phyloP scores from a whole-genome alignment of 2,888 invertebrate genomes.

The Corbicula japonica region DNA sequence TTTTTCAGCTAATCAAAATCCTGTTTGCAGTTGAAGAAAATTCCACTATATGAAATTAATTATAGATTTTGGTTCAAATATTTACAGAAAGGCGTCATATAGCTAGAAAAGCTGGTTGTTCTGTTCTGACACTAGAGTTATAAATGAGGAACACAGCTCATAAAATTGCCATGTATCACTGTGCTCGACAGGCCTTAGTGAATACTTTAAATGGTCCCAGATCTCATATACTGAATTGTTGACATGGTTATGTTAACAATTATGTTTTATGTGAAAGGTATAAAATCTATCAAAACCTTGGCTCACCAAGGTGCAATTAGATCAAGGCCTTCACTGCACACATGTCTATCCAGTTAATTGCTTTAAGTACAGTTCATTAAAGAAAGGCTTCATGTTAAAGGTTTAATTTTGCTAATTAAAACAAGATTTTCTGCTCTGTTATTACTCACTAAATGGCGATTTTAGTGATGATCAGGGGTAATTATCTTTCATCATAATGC shows the following conservation, averaged over 20 bases:
- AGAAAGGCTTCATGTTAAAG: too few species aligned
- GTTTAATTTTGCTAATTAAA: constrained; percentile 7
- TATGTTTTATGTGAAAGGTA: too few species aligned
- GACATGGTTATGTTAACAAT: too few species aligned
- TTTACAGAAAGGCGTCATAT: constrained; percentile 58
- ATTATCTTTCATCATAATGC: constrained; percentile 25
- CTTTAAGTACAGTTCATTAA: too few species aligned
- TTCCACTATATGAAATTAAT: constrained; percentile 58
- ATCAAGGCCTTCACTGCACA: too few species aligned
- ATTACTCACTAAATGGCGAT: background rate
- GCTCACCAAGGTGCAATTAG: too few species aligned
- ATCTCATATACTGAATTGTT: too few species aligned
- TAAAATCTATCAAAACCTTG: too few species aligned
- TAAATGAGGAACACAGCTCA: constrained; percentile 43
- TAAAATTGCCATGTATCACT: constrained; percentile 45
- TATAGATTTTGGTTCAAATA: constrained; percentile 61
- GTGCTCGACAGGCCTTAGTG: background rate
- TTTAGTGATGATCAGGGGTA: constrained; percentile 20
- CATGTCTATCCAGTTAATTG: too few species aligned
- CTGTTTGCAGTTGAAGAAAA: constrained; percentile 18
- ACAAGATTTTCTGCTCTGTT: background rate
- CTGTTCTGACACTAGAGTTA: constrained; percentile 24
- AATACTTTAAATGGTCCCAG: background rate
- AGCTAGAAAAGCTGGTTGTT: constrained; percentile 9
- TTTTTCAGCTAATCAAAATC: background rate